Conservation (phyloP, 2,888 invertebrate species). For the Macrophya annulata region DNA sequence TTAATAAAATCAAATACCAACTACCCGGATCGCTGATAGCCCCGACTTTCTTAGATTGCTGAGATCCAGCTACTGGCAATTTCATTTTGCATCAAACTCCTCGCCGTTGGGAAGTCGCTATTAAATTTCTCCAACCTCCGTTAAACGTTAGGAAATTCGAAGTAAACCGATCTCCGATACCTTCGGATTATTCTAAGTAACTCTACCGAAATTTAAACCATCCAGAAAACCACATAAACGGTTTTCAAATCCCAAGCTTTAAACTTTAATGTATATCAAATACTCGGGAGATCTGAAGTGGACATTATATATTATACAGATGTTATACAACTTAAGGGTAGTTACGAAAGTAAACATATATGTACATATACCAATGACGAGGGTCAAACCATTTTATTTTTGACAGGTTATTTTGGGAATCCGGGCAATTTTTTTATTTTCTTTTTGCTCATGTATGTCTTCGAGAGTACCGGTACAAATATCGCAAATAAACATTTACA, state of each 20-base stretch:
- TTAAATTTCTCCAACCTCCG: slow-evolving; percentile 46
- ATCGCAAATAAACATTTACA: background rate
- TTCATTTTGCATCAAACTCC: slow-evolving; percentile 16
- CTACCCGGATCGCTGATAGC: slow-evolving; percentile 1
- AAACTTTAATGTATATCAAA: slow-evolving; percentile 13
- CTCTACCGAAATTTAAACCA: background rate
- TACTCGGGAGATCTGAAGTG: background rate
- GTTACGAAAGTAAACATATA: background rate
- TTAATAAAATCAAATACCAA: slow-evolving; percentile 19
- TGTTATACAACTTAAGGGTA: slow-evolving; percentile 14
- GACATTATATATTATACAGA: slow-evolving; percentile 19
- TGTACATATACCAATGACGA: background rate
- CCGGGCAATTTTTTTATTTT: background rate
- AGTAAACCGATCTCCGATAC: slow-evolving; percentile 8
- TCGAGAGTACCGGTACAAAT: background rate
- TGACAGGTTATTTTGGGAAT: slow-evolving; percentile 14
- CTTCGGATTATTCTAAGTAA: background rate
- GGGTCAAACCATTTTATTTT: slow-evolving; percentile 18
- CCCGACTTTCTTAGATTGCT: slow-evolving; percentile 22
- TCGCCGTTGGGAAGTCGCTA: slow-evolving; percentile 1
- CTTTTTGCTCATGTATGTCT: background rate
- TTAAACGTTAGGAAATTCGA: slow-evolving; percentile 23
- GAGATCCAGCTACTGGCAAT: slow-evolving; percentile 8
- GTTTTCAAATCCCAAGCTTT: background rate
- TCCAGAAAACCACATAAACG: background rate